Conservation (phyloP, 2,797 vertebrate genomes). For the Leptodactylus fallax region DNA sequence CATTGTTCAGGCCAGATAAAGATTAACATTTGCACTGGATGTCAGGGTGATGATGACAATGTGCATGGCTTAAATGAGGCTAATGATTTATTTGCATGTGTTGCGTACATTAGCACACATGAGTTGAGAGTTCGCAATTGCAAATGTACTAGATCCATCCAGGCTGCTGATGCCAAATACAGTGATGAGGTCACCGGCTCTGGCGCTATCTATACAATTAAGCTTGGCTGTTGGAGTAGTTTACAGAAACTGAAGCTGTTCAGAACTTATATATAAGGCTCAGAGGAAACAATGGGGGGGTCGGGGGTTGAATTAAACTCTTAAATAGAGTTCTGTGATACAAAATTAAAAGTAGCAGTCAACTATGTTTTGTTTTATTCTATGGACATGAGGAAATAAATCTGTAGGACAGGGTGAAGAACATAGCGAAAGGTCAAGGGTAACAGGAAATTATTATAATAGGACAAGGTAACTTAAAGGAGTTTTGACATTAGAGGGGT, state of each 20-base stretch:
- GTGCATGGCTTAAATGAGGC: background rate
- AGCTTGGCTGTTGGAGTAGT: slow-evolving; percentile 15
- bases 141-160: background rate
- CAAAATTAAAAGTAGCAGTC: background rate
- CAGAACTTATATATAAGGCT: background rate
- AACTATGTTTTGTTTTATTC: background rate
- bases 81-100: slow-evolving; percentile 4
- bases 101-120: background rate
- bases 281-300: background rate
- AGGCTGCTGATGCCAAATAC: slow-evolving; percentile 18
- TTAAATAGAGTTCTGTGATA: slow-evolving; percentile 6
- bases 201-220: slow-evolving; percentile 19
- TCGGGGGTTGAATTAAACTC: background rate
- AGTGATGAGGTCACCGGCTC: slow-evolving; percentile 31
- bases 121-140: background rate
- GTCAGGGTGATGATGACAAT: slow-evolving; percentile 31
- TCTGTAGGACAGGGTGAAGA: background rate
- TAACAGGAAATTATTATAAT: background rate
- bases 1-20: slow-evolving; percentile 2
- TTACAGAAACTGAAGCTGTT: slow-evolving; percentile 6
- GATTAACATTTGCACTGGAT: slow-evolving; percentile 25
- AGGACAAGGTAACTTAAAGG: background rate
- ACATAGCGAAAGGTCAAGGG: background rate
- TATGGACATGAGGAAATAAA: background rate
- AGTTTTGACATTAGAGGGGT: background rate